Conservation (phyloP, 1,140 invertebrate species). For the Tenebrio molitor region DNA sequence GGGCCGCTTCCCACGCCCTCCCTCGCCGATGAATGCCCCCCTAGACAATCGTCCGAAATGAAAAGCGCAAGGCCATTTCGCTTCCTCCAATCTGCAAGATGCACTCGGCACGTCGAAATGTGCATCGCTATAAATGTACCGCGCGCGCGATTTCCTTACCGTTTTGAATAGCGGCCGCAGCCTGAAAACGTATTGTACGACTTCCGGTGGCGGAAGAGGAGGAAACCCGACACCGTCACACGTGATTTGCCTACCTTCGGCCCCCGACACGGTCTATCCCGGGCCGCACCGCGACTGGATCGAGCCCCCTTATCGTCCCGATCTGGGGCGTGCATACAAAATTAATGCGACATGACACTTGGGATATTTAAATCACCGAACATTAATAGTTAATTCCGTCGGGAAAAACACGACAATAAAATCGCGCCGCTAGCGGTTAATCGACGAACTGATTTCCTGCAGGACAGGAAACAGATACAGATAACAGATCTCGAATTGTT, state of each 20-base stretch:
- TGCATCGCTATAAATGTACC: constrained; percentile 28
- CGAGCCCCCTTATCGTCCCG: background rate
- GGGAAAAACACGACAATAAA: constrained; percentile 33
- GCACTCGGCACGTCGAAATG: background rate
- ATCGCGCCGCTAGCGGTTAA: constrained; percentile 9
- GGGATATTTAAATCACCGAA: constrained; percentile 26
- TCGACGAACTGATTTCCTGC: constrained; percentile 30
- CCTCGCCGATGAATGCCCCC: background rate
- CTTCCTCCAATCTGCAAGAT: constrained; percentile 19
- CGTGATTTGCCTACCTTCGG: constrained; percentile 55
- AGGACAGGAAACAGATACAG: constrained; percentile 27
- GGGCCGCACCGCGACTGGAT: constrained; percentile 20
- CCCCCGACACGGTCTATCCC: constrained; percentile 6
- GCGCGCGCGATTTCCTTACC: constrained; percentile 34
- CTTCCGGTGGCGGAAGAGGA: constrained; percentile 57
- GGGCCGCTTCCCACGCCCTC: too few relatives aligned
- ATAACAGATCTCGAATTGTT: constrained; percentile 43
- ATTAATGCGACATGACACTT: constrained; percentile 37
- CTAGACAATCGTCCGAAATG: constrained; percentile 8
- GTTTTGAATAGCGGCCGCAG: constrained; percentile 32
- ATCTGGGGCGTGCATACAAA: constrained; percentile 3
- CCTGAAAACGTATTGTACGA: constrained; percentile 52
- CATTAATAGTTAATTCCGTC: constrained; percentile 37
- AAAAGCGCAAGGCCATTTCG: constrained; percentile 20
- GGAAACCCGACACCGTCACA: constrained; percentile 56